phyloP scores from a whole-genome alignment of 2,888 invertebrate species.

The Melanchra persicariae region DNA sequence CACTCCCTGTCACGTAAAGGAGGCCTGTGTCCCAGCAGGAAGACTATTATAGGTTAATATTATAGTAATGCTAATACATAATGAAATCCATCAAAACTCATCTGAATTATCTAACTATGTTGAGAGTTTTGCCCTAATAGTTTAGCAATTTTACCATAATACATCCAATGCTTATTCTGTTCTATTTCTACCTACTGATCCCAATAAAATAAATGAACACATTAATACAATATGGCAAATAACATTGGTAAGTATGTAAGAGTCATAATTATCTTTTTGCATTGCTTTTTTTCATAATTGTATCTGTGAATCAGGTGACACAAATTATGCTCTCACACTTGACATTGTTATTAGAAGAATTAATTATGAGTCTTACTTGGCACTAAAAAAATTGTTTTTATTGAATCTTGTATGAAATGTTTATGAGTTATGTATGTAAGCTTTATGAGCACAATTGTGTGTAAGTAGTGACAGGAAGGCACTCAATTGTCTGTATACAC shows the following conservation, averaged over 20 bases:
- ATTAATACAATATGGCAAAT: not conserved
- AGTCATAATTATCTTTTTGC: constrained; percentile 25
- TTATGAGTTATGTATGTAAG: constrained; percentile 35
- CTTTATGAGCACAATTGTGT: constrained; percentile 46
- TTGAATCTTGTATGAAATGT: constrained; percentile 10
- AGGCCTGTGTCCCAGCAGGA: no score
- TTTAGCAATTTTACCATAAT: not conserved
- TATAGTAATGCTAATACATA: not conserved
- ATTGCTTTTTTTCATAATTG: constrained; percentile 65
- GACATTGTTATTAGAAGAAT: constrained; percentile 72
- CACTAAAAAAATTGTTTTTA: constrained; percentile 12
- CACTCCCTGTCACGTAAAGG: no score
- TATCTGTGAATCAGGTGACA: constrained; percentile 83
- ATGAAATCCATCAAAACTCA: not conserved
- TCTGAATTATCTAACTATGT: not conserved
- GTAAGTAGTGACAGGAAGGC: constrained; percentile 56
- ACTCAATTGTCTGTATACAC: constrained; percentile 48
- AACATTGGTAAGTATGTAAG: constrained; percentile 2
- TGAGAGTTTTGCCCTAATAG: not conserved
- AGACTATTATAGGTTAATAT: no score
- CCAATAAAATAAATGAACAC: not conserved
- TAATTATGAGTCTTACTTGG: constrained; percentile 66
- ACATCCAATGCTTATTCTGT: not conserved
- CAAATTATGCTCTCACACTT: constrained; percentile 76
- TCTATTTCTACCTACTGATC: not conserved